phyloP scores from a whole-genome alignment of 2,113 vertebrate genomes.

The Oreotrochilus melanogaster region DNA sequence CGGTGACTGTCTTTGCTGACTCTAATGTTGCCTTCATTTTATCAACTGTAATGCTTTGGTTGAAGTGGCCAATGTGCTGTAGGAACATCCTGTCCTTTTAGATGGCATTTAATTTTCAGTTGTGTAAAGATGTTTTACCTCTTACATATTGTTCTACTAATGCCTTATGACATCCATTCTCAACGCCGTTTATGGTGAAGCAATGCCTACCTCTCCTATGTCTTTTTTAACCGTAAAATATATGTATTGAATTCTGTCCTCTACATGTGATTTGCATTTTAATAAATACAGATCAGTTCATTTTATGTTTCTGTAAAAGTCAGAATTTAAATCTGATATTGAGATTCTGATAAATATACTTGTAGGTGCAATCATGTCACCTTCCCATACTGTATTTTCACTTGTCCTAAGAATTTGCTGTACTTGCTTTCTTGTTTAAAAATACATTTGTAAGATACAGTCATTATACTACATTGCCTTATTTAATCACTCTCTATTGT shows the following conservation, averaged over 20 bases:
- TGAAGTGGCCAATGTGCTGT: neutral
- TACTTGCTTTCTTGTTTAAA: neutral
- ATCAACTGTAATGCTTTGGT: neutral
- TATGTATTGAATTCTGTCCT: neutral
- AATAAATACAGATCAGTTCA: neutral
- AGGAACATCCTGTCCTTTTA: constrained; percentile 44
- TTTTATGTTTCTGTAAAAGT: neutral
- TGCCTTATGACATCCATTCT: constrained; percentile 12
- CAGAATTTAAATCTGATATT: neutral
- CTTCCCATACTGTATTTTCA: neutral
- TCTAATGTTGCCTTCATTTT: neutral
- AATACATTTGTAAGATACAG: neutral
- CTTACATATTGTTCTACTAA: neutral
- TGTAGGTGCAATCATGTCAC: neutral
- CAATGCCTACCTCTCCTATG: neutral
- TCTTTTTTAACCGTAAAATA: neutral
- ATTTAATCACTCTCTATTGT: neutral
- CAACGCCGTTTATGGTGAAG: neutral
- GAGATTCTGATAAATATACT: neutral
- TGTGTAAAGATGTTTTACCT: neutral
- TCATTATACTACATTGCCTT: neutral
- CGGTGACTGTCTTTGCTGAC: neutral
- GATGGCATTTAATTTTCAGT: constrained; percentile 16
- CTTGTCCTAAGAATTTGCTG: neutral
- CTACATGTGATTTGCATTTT: neutral